These are phyloP conservation scores for Salmo trutta DNA, from an alignment of 2,797 vertebrate species.

Conservation along the genomic window DNA sequence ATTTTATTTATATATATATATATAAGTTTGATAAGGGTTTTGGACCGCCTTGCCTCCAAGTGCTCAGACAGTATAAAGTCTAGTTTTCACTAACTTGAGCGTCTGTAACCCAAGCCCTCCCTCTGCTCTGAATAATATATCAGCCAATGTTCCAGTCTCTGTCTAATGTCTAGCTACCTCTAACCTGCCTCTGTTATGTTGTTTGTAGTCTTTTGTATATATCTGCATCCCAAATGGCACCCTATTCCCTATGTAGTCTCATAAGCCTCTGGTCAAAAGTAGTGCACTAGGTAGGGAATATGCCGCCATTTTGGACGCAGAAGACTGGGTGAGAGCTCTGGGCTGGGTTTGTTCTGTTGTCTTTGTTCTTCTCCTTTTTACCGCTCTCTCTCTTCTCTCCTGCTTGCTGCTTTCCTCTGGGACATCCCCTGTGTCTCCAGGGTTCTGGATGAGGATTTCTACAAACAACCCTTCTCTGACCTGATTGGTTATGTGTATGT, in stretches of 20 bases:
- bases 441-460: conserved; percentile 99
- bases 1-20: not conserved
- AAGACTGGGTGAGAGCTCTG: not conserved
- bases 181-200: conserved; percentile 11
- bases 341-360: conserved; percentile 56
- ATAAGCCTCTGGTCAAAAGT: too few species aligned
- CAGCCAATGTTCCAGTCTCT: conserved; percentile 1
- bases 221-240: not conserved
- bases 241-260: not conserved
- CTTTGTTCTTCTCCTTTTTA: conserved; percentile 77
- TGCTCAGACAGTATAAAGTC: not conserved
- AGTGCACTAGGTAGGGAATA: not conserved
- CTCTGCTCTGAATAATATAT: conserved; percentile 46
- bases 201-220: not conserved
- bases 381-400: conserved; percentile 77
- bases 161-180: not conserved
- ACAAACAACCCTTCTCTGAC: conserved; percentile 99
- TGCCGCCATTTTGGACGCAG: not conserved
- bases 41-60: not conserved
- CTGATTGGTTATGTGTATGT: conserved; percentile 99
- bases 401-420: conserved; percentile 87
- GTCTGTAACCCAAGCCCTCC: not conserved
- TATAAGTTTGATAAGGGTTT: not conserved
- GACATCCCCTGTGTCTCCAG: conserved; percentile 86
- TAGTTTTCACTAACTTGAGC: not conserved